Evolutionary conservation across 2,888 invertebrate species (phyloP).

Genomic region (Eueremaeus valkanovi): DNA sequence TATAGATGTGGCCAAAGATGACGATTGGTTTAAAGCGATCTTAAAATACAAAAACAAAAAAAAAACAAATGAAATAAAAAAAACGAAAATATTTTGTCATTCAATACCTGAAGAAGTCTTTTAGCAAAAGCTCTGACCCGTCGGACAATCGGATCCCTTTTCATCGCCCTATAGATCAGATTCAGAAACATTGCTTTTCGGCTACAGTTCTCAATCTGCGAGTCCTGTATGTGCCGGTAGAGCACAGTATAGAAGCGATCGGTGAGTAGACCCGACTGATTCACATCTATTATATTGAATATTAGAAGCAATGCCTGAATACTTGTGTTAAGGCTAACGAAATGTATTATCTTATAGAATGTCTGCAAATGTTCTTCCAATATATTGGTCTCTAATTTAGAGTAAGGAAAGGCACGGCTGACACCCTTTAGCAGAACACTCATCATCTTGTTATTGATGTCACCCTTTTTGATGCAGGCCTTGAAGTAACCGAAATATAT

Average conservation of each 20-base stretch:
- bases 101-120: constrained; percentile 65
- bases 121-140: constrained; percentile 81
- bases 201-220: constrained; percentile 64
- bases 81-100: not conserved
- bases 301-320: constrained; percentile 62
- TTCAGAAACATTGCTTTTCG: constrained; percentile 71
- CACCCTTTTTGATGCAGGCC: constrained; percentile 76
- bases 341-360: constrained; percentile 73
- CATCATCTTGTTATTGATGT: constrained; percentile 78
- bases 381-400: constrained; percentile 59
- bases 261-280: constrained; percentile 47
- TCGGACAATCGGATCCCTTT: constrained; percentile 66
- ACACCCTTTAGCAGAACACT: constrained; percentile 75
- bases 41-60: constrained; percentile 55
- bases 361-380: constrained; percentile 66
- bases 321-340: constrained; percentile 67
- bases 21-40: constrained; percentile 62
- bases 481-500: constrained; percentile 96
- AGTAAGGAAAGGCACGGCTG: constrained; percentile 77
- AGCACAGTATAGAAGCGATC: constrained; percentile 70
- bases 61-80: constrained; percentile 30
- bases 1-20: constrained; percentile 75
- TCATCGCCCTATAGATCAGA: constrained; percentile 77
- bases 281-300: constrained; percentile 50
- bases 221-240: constrained; percentile 77